phyloP scores from a whole-genome alignment of 2,888 invertebrate genomes.

The Pseudeuparius sepicola region DNA sequence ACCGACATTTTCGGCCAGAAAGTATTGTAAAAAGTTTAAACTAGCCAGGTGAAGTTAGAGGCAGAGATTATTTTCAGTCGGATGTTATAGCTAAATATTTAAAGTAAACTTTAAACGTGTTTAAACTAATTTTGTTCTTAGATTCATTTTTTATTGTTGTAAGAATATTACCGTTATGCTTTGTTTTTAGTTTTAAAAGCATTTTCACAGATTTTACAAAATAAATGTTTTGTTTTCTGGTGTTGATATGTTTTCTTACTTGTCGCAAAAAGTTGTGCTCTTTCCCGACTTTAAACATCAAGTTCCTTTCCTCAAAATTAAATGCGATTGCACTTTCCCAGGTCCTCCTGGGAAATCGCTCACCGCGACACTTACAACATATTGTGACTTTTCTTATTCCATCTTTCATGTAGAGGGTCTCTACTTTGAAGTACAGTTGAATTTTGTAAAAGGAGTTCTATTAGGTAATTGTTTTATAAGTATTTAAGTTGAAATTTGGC shows the following conservation, averaged over 20 bases:
- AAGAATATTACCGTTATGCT: conserved; percentile 1
- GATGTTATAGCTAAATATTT: conserved; percentile 3
- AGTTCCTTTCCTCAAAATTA: conserved; percentile 3
- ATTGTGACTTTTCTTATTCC: too few species aligned
- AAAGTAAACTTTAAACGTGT: neutral
- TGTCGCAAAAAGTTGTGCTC: neutral
- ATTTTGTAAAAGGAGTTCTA: too few species aligned
- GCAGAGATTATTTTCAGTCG: conserved; percentile 1
- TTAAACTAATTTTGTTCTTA: conserved; percentile 3
- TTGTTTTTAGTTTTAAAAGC: neutral
- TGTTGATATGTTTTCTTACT: neutral
- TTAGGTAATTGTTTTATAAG: too few species aligned
- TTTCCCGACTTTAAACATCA: conserved; percentile 2
- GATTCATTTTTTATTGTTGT: conserved; percentile 1
- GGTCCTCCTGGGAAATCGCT: conserved; percentile 1
- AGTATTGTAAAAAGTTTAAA: conserved; percentile 1
- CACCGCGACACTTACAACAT: too few species aligned
- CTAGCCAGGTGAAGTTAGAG: neutral
- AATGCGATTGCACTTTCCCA: conserved; percentile 2
- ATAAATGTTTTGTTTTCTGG: neutral
- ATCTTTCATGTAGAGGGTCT: too few species aligned
- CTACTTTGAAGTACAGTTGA: too few species aligned
- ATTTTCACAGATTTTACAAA: conserved; percentile 1
- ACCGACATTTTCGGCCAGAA: conserved; percentile 1
- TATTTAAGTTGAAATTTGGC: too few species aligned